Percentiles rank a stretch among this genome's conserved stretches.
Conservation (phyloP, 2,888 invertebrate species). For the Gymnocheta viridis region DNA sequence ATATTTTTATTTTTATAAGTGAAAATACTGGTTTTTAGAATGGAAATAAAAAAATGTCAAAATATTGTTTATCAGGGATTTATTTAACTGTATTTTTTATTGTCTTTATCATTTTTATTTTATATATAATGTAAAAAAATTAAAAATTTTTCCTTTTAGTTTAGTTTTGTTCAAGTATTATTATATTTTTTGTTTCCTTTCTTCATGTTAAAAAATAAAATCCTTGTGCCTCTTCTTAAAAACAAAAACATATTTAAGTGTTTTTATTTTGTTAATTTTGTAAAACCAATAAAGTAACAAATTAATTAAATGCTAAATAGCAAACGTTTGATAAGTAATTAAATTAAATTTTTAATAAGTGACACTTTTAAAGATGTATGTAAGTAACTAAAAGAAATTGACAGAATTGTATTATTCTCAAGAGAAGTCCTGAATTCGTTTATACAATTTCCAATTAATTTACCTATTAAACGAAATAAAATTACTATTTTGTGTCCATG, state of each 20-base stretch:
- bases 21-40: slow-evolving; percentile 38
- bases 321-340: neutral
- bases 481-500: too few species aligned
- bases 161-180: slow-evolving; percentile 68
- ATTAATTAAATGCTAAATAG: neutral
- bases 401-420: neutral
- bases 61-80: slow-evolving; percentile 68
- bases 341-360: neutral
- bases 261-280: slow-evolving; percentile 7
- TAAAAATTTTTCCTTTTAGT: slow-evolving; percentile 34
- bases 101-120: slow-evolving; percentile 57
- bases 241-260: slow-evolving; percentile 4
- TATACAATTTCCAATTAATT: too few species aligned
- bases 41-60: slow-evolving; percentile 49
- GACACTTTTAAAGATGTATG: too few species aligned
- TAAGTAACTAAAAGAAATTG: neutral
- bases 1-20: slow-evolving; percentile 27
- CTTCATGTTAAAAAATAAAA: slow-evolving; percentile 55
- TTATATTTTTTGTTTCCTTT: slow-evolving; percentile 43
- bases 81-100: slow-evolving; percentile 64
- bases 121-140: slow-evolving; percentile 25
- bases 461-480: too few species aligned
- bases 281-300: neutral
- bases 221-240: slow-evolving; percentile 61
- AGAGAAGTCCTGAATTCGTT: too few species aligned